These are phyloP conservation scores for Rhynchophorus ferrugineus DNA, from an alignment of 1,140 invertebrate species.

Conservation along the genomic window DNA sequence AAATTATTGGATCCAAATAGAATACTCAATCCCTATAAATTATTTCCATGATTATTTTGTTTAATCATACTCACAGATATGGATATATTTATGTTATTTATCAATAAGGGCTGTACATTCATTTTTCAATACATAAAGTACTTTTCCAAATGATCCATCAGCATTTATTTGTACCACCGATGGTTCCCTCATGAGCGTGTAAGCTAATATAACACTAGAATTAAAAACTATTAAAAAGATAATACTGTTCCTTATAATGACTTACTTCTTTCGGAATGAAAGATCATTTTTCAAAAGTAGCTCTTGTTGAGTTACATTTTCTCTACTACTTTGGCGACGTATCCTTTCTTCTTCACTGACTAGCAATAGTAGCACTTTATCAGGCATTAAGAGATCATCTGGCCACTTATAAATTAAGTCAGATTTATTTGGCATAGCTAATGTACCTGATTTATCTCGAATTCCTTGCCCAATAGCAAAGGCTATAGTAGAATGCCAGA, in stretches of 20 bases:
- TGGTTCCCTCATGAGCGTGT: conserved; percentile 16
- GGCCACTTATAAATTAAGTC: conserved; percentile 38
- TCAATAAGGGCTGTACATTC: conserved; percentile 18
- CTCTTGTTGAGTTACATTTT: conserved; percentile 23
- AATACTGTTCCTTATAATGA: too few species aligned
- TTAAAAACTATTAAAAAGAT: too few species aligned
- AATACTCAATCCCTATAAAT: conserved; percentile 95
- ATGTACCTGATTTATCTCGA: conserved; percentile 21
- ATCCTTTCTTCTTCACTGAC: conserved; percentile 27
- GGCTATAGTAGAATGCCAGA: conserved; percentile 41
- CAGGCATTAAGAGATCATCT: conserved; percentile 38
- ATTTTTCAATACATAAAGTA: conserved; percentile 7
- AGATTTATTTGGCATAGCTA: conserved; percentile 26
- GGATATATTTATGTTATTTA: too few species aligned
- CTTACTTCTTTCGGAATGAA: conserved; percentile 30
- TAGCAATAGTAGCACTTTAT: conserved; percentile 27
- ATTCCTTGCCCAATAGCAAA: conserved; percentile 37
- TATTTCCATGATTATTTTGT: conserved; percentile 37
- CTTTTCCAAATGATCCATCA: conserved; percentile 8
- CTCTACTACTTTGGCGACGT: conserved; percentile 24
- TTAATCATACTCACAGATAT: too few species aligned
- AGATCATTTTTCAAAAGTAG: conserved; percentile 19
- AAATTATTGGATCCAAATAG: conserved; percentile 80
- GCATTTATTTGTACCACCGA: conserved; percentile 3
- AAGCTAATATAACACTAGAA: conserved; percentile 16